Percentiles rank a stretch among this genome's conserved stretches.
phyloP scores from a whole-genome alignment of 2,797 vertebrate genomes.

The Fistularia commersonii region DNA sequence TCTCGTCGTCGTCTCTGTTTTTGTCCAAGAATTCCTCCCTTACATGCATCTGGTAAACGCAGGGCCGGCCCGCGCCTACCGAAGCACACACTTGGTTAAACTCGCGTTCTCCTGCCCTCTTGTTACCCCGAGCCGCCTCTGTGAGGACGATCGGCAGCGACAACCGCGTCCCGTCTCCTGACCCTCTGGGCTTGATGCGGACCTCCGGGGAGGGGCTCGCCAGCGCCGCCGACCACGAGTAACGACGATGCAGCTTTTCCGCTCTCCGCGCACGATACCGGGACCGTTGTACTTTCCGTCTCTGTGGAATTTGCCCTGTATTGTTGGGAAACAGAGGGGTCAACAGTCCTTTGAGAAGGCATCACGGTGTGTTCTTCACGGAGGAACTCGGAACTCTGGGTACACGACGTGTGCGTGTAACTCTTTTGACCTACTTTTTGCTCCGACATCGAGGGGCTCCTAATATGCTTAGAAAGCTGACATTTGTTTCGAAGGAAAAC shows the following conservation, averaged over 20 bases:
- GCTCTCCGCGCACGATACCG: conserved; percentile 33
- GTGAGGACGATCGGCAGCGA: conserved; percentile 49
- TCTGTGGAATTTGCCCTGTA: conserved; percentile 35
- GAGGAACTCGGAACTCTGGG: too few species aligned
- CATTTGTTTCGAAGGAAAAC: too few species aligned
- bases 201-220: conserved; percentile 45
- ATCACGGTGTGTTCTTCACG: conserved; percentile 45
- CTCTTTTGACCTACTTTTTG: too few species aligned
- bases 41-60: neutral
- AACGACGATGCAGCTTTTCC: conserved; percentile 22
- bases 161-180: conserved; percentile 36
- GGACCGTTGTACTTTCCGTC: conserved; percentile 40
- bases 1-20: too few species aligned
- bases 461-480: too few species aligned
- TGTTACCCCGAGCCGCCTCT: conserved; percentile 21
- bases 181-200: conserved; percentile 32
- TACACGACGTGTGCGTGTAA: too few species aligned
- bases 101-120: conserved; percentile 11
- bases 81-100: conserved; percentile 20
- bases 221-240: conserved; percentile 27
- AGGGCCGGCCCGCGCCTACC: neutral
- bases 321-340: conserved; percentile 38
- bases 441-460: too few species aligned
- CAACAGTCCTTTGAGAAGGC: conserved; percentile 29
- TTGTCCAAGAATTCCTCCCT: too few species aligned